Conservation (phyloP, 2,888 invertebrate species). For the Chromoteleia sp. region DNA sequence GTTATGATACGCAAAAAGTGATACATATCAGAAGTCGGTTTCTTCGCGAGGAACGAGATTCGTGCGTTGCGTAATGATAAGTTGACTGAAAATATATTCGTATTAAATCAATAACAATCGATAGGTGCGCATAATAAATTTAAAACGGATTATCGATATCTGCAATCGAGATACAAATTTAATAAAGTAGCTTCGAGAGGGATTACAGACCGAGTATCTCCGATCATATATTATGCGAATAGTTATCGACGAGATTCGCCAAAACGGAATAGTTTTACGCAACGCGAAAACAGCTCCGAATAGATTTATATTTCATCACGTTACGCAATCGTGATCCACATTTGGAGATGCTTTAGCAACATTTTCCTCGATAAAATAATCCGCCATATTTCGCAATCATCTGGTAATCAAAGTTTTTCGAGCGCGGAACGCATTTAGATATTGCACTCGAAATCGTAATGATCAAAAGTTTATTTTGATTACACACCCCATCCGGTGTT, state of each 20-base stretch:
- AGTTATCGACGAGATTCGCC: conserved; percentile 21
- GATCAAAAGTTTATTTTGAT: conserved; percentile 50
- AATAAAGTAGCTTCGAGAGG: conserved; percentile 14
- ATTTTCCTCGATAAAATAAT: conserved; percentile 52
- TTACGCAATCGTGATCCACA: conserved; percentile 33
- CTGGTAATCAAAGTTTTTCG: conserved; percentile 49
- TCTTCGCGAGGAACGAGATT: conserved; percentile 18
- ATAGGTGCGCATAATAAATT: conserved; percentile 25
- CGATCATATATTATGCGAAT: conserved; percentile 25
- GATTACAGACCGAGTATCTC: conserved; percentile 17
- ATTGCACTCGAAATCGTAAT: conserved; percentile 40
- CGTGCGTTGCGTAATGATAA: conserved; percentile 29
- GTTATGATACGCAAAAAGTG: conserved; percentile 37
- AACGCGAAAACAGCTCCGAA: conserved; percentile 45
- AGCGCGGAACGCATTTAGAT: conserved; percentile 36
- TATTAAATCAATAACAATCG: conserved; percentile 38
- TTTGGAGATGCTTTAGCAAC: conserved; percentile 44
- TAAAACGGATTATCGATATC: conserved; percentile 36
- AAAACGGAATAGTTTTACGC: conserved; percentile 38
- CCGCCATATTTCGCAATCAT: conserved; percentile 29
- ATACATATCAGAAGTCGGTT: conserved; percentile 20
- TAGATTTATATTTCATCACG: conserved; percentile 29
- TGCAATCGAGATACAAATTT: conserved; percentile 30
- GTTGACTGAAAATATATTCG: conserved; percentile 18
- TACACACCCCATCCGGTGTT: conserved; percentile 29